These are phyloP conservation scores for Drosophila pruinosa DNA, from an alignment of 1,140 invertebrate species.

Conservation along the genomic window DNA sequence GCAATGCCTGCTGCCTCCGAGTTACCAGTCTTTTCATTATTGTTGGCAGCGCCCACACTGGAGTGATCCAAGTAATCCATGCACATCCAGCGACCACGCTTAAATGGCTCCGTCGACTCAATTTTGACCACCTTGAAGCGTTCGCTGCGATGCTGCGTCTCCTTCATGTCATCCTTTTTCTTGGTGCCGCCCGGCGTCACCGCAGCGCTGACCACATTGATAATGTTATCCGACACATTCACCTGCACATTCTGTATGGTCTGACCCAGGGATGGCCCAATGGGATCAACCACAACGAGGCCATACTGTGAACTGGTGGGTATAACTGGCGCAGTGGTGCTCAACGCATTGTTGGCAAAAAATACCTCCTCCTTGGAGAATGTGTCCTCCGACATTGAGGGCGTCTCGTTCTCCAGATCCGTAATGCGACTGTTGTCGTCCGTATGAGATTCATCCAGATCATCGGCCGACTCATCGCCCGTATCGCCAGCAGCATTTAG, in stretches of 20 bases:
- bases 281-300: constrained; percentile 89
- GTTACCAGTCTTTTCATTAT: constrained; percentile 77
- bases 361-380: constrained; percentile 92
- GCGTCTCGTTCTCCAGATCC: constrained; percentile 92
- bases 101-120: constrained; percentile 96
- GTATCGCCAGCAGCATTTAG: constrained; percentile 89
- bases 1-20: constrained; percentile 32
- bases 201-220: constrained; percentile 86
- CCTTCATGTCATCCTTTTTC: constrained; percentile 86
- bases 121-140: constrained; percentile 98
- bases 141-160: constrained; percentile 90
- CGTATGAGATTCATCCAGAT: constrained; percentile 96
- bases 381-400: constrained; percentile 92
- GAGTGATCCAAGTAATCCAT: constrained; percentile 96
- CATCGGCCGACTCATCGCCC: constrained; percentile 95
- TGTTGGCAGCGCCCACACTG: constrained; percentile 66
- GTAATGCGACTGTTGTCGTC: constrained; percentile 92
- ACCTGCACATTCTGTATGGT: constrained; percentile 85
- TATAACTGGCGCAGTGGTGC: constrained; percentile 91
- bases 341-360: constrained; percentile 88
- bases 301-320: constrained; percentile 93
- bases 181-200: constrained; percentile 84
- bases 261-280: constrained; percentile 53
- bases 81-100: constrained; percentile 96
- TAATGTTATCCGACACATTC: constrained; percentile 86